Base-by-base conservation (phyloP, 1,140 invertebrate genomes). In the Teleopsis dalmanni region DNA sequence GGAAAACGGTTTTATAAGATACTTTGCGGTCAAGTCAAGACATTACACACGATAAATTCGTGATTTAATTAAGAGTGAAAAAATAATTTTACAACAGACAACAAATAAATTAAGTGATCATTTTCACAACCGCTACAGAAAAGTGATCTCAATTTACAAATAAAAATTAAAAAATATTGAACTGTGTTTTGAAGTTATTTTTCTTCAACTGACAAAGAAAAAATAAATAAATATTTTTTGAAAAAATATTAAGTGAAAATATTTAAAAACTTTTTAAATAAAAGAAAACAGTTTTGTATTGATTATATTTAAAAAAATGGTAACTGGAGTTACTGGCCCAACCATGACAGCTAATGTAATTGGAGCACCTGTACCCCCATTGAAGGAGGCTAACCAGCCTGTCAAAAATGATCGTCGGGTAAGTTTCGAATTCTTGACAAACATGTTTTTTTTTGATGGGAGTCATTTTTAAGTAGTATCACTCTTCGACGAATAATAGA, bases 331-430 rank as follows among this genome's bases (percentile, higher is more conserved):
- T 31, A 61, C 58, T 35, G 49, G 56, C 29, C 26, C 54, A 51
- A 67, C 53, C 49, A 67, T 67, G 65, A 65, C 54, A 55, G 53
- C 62, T 59, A 53, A 50, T 27, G 57, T 67, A 27, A 44, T 68
- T 51, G 65, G 60, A 50, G 53, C 60, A 35, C 60, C 64, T 6
- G 61, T 67, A 46, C 51, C 60, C 37, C 54, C 62, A 46, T 50
- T 56, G 7, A 67, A 68, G 58, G 64, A 68, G 50, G 56, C 65
- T 13, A n/a, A n/a, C n/a, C 57, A 60, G 29, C 58, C 64, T 23
- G 50, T 65, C 8, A 68, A 68, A 48, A 68, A 65, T 50, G 65
- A 68, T 62, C 65, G 65, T 60, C 64, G 65, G 65, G 65, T 68
- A 67, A 63, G 65, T 67, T 40, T 44, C n/a, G n/a, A n/a, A n/a